These are phyloP conservation scores for Acanthopagrus latus DNA, from an alignment of 2,797 vertebrate genomes.

Conservation along the genomic window DNA sequence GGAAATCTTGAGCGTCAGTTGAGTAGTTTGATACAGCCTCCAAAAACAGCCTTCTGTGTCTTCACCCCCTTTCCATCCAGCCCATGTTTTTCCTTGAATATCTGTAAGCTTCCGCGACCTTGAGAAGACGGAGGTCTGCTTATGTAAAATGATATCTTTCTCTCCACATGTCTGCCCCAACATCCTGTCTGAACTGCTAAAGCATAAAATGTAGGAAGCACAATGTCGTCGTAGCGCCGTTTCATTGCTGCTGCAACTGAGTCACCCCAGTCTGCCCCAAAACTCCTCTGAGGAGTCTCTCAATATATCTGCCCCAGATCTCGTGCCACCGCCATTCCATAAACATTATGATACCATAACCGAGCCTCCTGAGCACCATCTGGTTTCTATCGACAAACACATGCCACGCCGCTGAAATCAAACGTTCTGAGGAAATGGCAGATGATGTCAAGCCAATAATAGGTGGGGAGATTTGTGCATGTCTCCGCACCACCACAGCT, in stretches of 20 bases:
- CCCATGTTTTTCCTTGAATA: constrained; percentile 13
- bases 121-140: background rate
- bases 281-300: constrained; percentile 29
- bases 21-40: background rate
- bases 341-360: constrained; percentile 73
- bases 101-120: constrained; percentile 9
- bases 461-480: constrained; percentile 48
- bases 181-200: constrained; percentile 47
- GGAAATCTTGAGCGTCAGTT: background rate
- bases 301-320: constrained; percentile 63
- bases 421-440: constrained; percentile 68
- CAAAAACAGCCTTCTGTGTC: background rate
- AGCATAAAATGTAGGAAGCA: constrained; percentile 35
- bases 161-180: background rate
- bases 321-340: constrained; percentile 45
- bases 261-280: background rate
- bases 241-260: constrained; percentile 21
- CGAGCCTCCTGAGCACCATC: constrained; percentile 68
- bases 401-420: constrained; percentile 72
- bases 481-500: constrained; percentile 53
- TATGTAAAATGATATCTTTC: constrained; percentile 26
- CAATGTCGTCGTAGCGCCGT: background rate
- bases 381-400: constrained; percentile 73
- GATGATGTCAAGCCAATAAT: constrained; percentile 77
- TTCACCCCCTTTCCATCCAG: constrained; percentile 3